Conservation (phyloP, 2,113 vertebrate species). For the Entelurus aequoreus region DNA sequence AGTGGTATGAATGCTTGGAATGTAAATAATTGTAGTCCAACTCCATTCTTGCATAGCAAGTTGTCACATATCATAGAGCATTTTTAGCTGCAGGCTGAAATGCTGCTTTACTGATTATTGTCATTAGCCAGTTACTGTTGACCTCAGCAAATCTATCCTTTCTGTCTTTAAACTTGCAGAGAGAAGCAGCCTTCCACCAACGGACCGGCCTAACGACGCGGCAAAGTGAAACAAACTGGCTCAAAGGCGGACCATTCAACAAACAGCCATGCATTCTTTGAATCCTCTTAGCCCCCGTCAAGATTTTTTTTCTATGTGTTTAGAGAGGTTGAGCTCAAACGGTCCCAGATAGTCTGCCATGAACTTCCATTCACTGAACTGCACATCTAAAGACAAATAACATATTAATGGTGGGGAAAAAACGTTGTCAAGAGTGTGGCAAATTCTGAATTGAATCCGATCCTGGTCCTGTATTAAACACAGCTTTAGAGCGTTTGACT, state of each 20-base stretch:
- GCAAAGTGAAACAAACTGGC: slow-evolving; percentile 14
- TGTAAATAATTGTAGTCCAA: not conserved
- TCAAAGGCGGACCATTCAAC: slow-evolving; percentile 37
- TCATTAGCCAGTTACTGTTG: not conserved
- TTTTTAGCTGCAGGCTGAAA: no score
- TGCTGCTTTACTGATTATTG: not conserved
- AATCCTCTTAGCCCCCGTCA: slow-evolving; percentile 30
- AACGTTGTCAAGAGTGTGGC: not conserved
- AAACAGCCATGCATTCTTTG: slow-evolving; percentile 32
- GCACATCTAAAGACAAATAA: slow-evolving; percentile 12
- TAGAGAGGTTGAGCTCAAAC: slow-evolving; percentile 17
- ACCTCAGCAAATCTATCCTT: not conserved
- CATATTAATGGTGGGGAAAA: not conserved
- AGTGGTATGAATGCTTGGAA: not conserved
- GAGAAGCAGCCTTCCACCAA: slow-evolving; percentile 49
- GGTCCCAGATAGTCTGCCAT: slow-evolving; percentile 12
- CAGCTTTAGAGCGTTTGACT: slow-evolving; percentile 32
- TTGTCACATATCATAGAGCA: not conserved
- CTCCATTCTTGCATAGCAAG: not conserved
- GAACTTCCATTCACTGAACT: not conserved
- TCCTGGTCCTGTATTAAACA: slow-evolving; percentile 20
- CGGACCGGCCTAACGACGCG: slow-evolving; percentile 46
- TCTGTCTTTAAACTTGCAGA: slow-evolving; percentile 27
- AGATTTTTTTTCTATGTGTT: no score
- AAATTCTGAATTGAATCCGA: slow-evolving; percentile 4